Base-by-base conservation (phyloP, 2,888 invertebrate species). In the Drosophila neonasuta region DNA sequence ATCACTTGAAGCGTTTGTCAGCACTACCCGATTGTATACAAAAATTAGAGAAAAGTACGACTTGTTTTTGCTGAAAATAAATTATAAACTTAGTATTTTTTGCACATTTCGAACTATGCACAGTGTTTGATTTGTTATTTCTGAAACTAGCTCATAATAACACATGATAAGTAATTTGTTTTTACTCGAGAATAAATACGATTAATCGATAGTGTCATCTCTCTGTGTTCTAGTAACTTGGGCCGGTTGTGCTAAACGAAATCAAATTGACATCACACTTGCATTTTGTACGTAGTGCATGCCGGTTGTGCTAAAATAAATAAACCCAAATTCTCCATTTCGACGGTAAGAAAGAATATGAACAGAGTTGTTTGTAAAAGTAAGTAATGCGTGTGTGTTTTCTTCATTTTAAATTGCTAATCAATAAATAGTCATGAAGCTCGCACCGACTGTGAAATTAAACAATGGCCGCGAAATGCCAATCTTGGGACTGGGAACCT, bases 401-500 rank as follows among this genome's bases (percentile, higher is more conserved):
- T 46, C 24, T 29, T 2, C 7, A n/a, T 36, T 7, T 5, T 0
- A 34, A 24, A 13, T 56, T 6, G 13, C 10, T 49, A 39, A 59
- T 34, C 24, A 30, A 50, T 30, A 20, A 24, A n/a, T 8, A 56
- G 30, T 34, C 41, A 80, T 86, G 68, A 84, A 86, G 55, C 60
- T 79, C 2, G 88, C 89, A 51, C 89, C 93, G 0, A 88, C 88
- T 15, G 70, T 92, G 1, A 92, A 91, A 69, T 90, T 95, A 41
- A 93, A 92, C 85, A 93, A 93, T 89, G 94, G 94, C 1, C 80
- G 86, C 3, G 88, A 91, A 51, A 93, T 95, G 86, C 95, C 95
- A 0, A 87, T 91, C 13, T 74, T 94, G 17, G 95, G 94, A 0
- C 86, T 95, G 11, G 94, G 95, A 1, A 95, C 95, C 0, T 95